Conservation (phyloP, 2,113 vertebrate species). For the Nothocercus julius region DNA sequence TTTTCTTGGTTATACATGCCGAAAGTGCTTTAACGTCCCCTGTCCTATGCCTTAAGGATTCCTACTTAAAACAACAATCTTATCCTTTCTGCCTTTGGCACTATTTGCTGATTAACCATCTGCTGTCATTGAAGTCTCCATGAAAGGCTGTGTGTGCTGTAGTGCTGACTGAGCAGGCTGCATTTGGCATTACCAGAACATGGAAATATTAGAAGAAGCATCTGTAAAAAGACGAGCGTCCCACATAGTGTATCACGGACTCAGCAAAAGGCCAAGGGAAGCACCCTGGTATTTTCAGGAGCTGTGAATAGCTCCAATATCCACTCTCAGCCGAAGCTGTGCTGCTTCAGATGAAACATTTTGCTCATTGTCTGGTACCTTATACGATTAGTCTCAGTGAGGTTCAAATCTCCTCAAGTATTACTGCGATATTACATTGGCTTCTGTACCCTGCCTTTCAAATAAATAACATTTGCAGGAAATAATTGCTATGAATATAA, state of each 20-base stretch:
- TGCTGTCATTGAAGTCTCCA: not conserved
- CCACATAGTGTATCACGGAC: not conserved
- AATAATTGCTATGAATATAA: constrained; percentile 21
- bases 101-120: constrained; percentile 37
- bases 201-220: not conserved
- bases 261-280: not conserved
- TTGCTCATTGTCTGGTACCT: not conserved
- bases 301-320: not conserved
- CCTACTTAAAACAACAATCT: not conserved
- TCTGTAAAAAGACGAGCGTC: rapidly evolving
- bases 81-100: constrained; percentile 17
- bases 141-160: not conserved
- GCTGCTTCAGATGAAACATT: rapidly evolving
- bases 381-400: not conserved
- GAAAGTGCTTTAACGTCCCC: not conserved
- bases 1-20: not conserved
- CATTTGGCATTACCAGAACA: not conserved
- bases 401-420: not conserved
- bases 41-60: not conserved
- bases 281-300: not conserved
- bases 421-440: not conserved
- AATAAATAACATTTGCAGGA: constrained; percentile 11
- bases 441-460: not conserved
- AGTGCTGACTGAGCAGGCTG: not conserved
- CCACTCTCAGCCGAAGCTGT: not conserved